Evolutionary conservation across 1,140 invertebrate genomes (phyloP).

Genomic region (Coptotermes formosanus): DNA sequence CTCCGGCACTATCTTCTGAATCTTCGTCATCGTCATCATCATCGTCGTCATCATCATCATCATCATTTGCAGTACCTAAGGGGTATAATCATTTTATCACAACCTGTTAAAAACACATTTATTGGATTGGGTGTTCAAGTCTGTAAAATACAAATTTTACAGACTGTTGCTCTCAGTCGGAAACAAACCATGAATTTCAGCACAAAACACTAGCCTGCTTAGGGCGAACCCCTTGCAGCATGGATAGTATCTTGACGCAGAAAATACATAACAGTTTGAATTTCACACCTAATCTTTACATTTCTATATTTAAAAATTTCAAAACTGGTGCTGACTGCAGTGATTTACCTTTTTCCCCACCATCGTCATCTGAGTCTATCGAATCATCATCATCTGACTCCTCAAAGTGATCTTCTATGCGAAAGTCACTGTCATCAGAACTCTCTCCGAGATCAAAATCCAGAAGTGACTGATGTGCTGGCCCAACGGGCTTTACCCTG

Average conservation of each 20-base stretch:
- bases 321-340: neutral
- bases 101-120: too few species aligned
- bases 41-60: constrained; percentile 45
- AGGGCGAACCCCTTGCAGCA: too few species aligned
- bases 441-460: constrained; percentile 88
- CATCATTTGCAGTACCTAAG: neutral
- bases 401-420: constrained; percentile 83
- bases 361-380: constrained; percentile 51
- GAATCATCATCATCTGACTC: constrained; percentile 70
- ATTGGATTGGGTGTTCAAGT: too few species aligned
- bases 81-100: neutral
- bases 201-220: too few species aligned
- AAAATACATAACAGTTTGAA: too few species aligned
- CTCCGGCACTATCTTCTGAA: constrained; percentile 42
- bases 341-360: constrained; percentile 30
- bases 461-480: constrained; percentile 66
- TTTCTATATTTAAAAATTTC: too few species aligned
- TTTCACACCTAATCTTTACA: too few species aligned
- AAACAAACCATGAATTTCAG: too few species aligned
- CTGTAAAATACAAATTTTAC: too few species aligned
- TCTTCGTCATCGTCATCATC: constrained; percentile 46
- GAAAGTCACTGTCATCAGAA: constrained; percentile 93
- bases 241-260: too few species aligned
- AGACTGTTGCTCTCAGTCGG: too few species aligned
- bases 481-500: constrained; percentile 79